Percentiles rank a stretch among this genome's conserved stretches.
phyloP scores from a whole-genome alignment of 1,140 invertebrate species.

The Cherax destructor region DNA sequence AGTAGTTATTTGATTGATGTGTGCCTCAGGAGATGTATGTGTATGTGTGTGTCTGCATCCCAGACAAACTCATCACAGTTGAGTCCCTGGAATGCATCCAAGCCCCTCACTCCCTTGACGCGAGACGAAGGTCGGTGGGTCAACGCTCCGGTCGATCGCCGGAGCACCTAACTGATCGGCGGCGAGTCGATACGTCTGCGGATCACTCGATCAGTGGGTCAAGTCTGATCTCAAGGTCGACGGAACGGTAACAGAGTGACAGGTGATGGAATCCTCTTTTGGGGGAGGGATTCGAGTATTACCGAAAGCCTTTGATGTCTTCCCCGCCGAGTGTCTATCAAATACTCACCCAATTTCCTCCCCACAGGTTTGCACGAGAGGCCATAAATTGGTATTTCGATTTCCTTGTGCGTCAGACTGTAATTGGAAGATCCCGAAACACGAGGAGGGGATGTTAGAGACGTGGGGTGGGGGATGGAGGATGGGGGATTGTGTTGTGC shows the following conservation, averaged over 20 bases:
- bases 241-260: no score
- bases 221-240: no score
- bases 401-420: not conserved
- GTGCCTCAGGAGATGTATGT: not conserved
- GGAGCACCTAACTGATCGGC: no score
- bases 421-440: not conserved
- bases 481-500: not conserved
- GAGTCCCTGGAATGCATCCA: no score
- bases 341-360: not conserved
- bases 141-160: no score
- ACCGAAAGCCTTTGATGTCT: not conserved
- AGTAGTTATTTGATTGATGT: no score
- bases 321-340: not conserved
- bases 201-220: no score
- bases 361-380: not conserved
- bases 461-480: not conserved
- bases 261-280: not conserved
- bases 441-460: not conserved
- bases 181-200: no score
- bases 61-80: no score
- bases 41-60: not conserved
- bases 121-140: no score
- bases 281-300: not conserved
- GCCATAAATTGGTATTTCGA: conserved; percentile 7
- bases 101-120: no score